Percentiles rank a stretch among this genome's conserved stretches.
Conservation (phyloP, 2,113 vertebrate genomes). For the Jacana jacana region DNA sequence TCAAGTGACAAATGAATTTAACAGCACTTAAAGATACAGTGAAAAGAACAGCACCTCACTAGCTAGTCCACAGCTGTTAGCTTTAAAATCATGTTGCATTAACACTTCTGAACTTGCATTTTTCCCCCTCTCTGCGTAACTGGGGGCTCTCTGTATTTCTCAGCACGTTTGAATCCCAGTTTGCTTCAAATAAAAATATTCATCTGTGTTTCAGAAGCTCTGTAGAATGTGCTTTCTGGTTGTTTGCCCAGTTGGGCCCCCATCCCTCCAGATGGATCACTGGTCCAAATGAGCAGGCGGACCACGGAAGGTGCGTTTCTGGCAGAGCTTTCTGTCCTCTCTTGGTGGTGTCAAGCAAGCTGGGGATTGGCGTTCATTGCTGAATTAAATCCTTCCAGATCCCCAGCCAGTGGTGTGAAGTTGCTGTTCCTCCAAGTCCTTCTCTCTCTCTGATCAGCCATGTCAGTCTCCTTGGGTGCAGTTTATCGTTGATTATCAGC, state of each 20-base stretch:
- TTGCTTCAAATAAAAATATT: neutral
- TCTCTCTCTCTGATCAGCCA: neutral
- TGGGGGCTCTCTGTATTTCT: neutral
- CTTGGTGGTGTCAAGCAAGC: fast-evolving
- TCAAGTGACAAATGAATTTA: slow-evolving; percentile 84
- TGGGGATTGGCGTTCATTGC: fast-evolving
- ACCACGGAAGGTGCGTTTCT: neutral
- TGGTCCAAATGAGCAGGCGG: neutral
- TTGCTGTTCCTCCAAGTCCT: neutral
- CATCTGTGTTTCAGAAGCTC: neutral
- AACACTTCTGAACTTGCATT: neutral
- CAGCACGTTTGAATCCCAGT: neutral
- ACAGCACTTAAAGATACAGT: slow-evolving; percentile 77
- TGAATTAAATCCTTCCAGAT: neutral
- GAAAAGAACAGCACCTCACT: slow-evolving; percentile 68
- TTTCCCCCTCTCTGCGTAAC: neutral
- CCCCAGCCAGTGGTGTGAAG: neutral
- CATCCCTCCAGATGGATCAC: neutral
- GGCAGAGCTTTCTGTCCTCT: neutral
- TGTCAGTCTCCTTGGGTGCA: neutral
- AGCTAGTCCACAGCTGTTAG: slow-evolving; percentile 79
- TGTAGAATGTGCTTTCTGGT: neutral
- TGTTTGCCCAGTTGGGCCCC: neutral
- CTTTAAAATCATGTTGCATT: slow-evolving; percentile 69
- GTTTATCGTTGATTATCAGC: neutral